Evolutionary conservation across 2,113 vertebrate genomes (phyloP), one percentile per base, ranked within the genome.

Genomic region (Dryoscopus gambensis): DNA sequence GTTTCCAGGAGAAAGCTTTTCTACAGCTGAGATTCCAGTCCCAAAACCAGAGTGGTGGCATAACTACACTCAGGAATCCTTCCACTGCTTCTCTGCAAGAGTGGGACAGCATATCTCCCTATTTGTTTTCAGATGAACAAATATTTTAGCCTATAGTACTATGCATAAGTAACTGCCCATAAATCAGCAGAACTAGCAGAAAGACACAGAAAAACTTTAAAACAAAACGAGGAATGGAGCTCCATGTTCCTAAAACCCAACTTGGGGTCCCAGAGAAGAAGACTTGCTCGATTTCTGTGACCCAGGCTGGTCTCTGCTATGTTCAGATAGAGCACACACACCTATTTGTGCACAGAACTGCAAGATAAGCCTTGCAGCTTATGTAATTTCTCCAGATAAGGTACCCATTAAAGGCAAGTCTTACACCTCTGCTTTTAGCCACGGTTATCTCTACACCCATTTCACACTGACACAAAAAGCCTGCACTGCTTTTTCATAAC

Each of bases 1-100:
- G 5, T 47, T 92, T 87, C 44, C 71, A 56, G 49, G 25, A 70
- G 2, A 79, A 6, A 22, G 23, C 4, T 69, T 59, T n/a, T 50
- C 75, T 70, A 4, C 0, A 0, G 9, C 4, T 4, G 37, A 90
- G 33, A 64, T 75, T 20, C 19, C 40, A 60, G 53, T 46, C 15
- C 20, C 59, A 76, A 52, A 92, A n/a, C 21, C 25, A 82, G 65
- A 77, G 23, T 9, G 50, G n/a, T 52, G 40, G 20, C 39, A 59
- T n/a, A 68, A 63, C 3, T 17, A 16, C 60, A 62, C n/a, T 77
- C 15, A 74, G 35, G 37, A 91, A 50, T 62, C 44, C 31, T 81
- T 69, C 35, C 40, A 60, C 28, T 65, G n/a, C 15, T 78, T 63
- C 52, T 71, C 56, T 71, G 15, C 27, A 44, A 23, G 23, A 83